These are phyloP conservation scores for Drosophila nigromelanica DNA, from an alignment of 1,140 invertebrate species.

Conservation along the genomic window DNA sequence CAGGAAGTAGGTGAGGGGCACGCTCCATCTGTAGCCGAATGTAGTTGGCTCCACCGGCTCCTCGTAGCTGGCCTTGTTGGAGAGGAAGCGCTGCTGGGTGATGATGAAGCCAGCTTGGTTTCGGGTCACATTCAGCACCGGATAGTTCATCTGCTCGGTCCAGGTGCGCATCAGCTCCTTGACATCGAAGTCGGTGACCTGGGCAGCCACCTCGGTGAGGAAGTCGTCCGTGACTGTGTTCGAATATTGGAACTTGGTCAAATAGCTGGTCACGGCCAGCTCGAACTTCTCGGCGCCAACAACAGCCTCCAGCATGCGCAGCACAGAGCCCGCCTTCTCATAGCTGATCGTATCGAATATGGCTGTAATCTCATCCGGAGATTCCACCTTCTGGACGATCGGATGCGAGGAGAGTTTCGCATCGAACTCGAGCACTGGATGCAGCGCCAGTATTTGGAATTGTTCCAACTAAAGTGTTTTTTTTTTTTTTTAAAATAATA, in stretches of 20 bases:
- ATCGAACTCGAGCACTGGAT: conserved; percentile 90
- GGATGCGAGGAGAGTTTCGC: conserved; percentile 93
- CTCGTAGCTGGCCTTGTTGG: conserved; percentile 86
- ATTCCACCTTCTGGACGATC: conserved; percentile 91
- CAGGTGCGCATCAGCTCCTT: conserved; percentile 94
- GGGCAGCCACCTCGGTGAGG: conserved; percentile 86
- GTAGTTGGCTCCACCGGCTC: conserved; percentile 84
- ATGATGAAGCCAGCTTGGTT: conserved; percentile 85
- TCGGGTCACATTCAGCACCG: conserved; percentile 88
- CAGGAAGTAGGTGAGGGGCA: conserved; percentile 90
- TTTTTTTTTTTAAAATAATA: too few species aligned
- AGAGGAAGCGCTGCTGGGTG: conserved; percentile 90
- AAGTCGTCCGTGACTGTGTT: conserved; percentile 94
- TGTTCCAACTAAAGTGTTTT: conserved; percentile 84
- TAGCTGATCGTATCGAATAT: conserved; percentile 97
- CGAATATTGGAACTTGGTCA: conserved; percentile 88
- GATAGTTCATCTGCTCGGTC: conserved; percentile 96
- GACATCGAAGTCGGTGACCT: conserved; percentile 84
- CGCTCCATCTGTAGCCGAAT: conserved; percentile 90
- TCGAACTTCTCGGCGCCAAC: conserved; percentile 91
- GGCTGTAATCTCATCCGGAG: conserved; percentile 94
- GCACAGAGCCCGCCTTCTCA: conserved; percentile 94
- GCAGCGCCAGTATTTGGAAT: conserved; percentile 90
- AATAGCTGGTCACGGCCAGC: conserved; percentile 89
- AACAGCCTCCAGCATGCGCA: conserved; percentile 95